Evolutionary conservation across 2,888 invertebrate genomes (phyloP).

Genomic region (Brassicogethes aeneus): DNA sequence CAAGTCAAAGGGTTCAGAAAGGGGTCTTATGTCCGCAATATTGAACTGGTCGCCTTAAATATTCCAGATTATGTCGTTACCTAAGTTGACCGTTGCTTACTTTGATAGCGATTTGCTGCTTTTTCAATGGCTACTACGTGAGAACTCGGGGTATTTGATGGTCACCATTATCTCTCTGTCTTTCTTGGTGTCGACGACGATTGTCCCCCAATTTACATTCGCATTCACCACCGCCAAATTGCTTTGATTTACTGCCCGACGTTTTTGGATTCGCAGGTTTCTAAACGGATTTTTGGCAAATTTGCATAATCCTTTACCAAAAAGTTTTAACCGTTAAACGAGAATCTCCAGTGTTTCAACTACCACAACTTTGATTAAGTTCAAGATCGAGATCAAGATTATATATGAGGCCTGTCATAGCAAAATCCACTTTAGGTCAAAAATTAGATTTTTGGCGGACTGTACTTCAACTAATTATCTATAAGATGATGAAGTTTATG

Average conservation of each 20-base stretch:
- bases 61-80: conserved; percentile 43
- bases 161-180: conserved; percentile 25
- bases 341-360: too few relatives aligned
- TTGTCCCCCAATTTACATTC: conserved; percentile 38
- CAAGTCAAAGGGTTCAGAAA: conserved; percentile 11
- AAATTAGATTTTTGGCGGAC: too few relatives aligned
- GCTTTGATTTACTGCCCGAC: conserved; percentile 37
- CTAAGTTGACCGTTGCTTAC: conserved; percentile 38
- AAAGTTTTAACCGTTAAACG: too few relatives aligned
- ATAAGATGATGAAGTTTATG: too few relatives aligned
- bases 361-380: too few relatives aligned
- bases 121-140: conserved; percentile 35
- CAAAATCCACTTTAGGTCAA: too few relatives aligned
- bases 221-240: conserved; percentile 37
- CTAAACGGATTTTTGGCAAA: conserved; percentile 15
- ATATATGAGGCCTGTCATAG: too few relatives aligned
- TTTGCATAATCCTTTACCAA: conserved; percentile 18
- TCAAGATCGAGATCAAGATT: too few relatives aligned
- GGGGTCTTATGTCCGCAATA: too few relatives aligned
- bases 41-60: conserved; percentile 22
- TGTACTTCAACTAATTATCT: too few relatives aligned
- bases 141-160: conserved; percentile 34
- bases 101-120: conserved; percentile 31
- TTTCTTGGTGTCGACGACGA: conserved; percentile 26
- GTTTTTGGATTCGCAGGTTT: conserved; percentile 18